A percentile compares a stretch with the other conserved stretches of the same genome.
These are phyloP conservation scores for Leptopilina boulardi DNA, from an alignment of 1,140 invertebrate species.

Conservation along the genomic window DNA sequence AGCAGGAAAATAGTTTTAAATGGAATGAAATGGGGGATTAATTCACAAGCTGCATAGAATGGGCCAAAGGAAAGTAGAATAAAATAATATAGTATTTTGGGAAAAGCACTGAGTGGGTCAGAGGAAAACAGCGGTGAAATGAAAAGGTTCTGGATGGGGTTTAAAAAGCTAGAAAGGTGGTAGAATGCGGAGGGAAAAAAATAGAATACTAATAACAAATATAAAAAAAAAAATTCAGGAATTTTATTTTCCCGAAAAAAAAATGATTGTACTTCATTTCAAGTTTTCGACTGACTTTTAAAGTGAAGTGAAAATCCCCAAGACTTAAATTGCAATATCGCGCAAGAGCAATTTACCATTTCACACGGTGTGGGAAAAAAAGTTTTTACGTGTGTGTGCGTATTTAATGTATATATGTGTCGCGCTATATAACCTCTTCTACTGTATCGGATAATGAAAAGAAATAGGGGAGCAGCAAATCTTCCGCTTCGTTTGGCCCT, in stretches of 20 bases:
- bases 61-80: background rate
- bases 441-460: conserved; percentile 28
- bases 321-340: background rate
- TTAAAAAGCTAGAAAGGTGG: conserved; percentile 9
- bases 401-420: conserved; percentile 12
- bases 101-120: conserved; percentile 3
- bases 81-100: conserved; percentile 9
- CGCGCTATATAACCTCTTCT: too few species aligned
- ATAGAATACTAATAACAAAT: background rate
- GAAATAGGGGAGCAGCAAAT: conserved; percentile 32
- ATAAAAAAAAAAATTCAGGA: too few species aligned
- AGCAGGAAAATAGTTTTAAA: conserved; percentile 6
- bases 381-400: background rate
- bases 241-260: too few species aligned
- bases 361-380: background rate
- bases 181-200: background rate
- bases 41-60: background rate
- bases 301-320: background rate
- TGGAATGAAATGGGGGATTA: background rate
- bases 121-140: conserved; percentile 1
- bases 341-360: background rate
- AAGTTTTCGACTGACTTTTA: background rate
- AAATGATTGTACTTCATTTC: too few species aligned
- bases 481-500: conserved; percentile 25
- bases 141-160: background rate